Percentiles rank a stretch among this genome's conserved stretches.
These are phyloP conservation scores for Scomber scombrus DNA, from an alignment of 2,113 vertebrate species.

Conservation along the genomic window DNA sequence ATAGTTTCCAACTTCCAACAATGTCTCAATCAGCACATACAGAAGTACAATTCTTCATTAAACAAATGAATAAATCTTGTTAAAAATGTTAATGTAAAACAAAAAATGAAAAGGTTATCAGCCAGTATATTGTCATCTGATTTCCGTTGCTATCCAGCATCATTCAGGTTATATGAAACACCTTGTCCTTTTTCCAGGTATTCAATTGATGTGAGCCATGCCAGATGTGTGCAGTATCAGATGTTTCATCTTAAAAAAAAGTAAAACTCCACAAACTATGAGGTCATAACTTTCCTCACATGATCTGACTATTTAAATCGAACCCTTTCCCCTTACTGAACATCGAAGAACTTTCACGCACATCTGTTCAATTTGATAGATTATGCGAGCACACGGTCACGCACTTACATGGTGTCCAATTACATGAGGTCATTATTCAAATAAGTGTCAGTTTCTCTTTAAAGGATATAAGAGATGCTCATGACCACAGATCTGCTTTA, in stretches of 20 bases:
- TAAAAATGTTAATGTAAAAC: too few relatives aligned
- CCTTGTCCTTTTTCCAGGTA: too few relatives aligned
- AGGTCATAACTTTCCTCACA: too few relatives aligned
- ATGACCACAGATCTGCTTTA: slow-evolving; percentile 15
- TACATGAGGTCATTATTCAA: slow-evolving; percentile 26
- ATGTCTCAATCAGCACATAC: neutral
- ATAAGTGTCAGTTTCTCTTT: slow-evolving; percentile 31
- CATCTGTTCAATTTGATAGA: slow-evolving; percentile 12
- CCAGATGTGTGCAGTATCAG: neutral
- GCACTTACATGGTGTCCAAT: neutral
- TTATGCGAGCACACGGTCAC: neutral
- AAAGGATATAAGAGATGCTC: slow-evolving; percentile 4
- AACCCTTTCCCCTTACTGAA: neutral
- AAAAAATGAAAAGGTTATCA: too few relatives aligned
- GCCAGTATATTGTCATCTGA: too few relatives aligned
- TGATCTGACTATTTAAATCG: too few relatives aligned
- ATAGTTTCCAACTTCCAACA: too few relatives aligned
- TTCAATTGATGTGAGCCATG: neutral
- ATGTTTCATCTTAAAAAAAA: too few relatives aligned
- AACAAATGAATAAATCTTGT: neutral
- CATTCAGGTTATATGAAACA: neutral
- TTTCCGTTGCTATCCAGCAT: neutral
- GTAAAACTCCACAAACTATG: too few relatives aligned
- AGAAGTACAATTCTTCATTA: neutral
- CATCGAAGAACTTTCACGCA: neutral